Evolutionary conservation across 2,888 invertebrate genomes (phyloP).

Genomic region (Argyresthia albistria): DNA sequence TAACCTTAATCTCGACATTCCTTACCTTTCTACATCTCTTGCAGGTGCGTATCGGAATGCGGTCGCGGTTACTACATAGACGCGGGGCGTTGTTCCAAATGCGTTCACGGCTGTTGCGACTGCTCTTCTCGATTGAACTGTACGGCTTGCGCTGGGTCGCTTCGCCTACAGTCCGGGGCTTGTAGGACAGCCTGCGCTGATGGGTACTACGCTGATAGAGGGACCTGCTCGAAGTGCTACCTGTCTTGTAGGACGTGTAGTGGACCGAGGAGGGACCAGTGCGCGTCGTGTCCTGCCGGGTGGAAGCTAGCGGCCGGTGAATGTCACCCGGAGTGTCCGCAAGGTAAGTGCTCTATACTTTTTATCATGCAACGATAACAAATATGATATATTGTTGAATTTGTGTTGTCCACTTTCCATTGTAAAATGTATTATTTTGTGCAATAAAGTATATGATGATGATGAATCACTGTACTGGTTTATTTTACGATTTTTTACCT

Average conservation of each 20-base stretch:
- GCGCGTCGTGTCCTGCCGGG: slow-evolving; percentile 84
- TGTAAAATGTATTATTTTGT: no score
- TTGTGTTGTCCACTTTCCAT: no score
- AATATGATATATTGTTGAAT: no score
- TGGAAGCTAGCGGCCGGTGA: slow-evolving; percentile 89
- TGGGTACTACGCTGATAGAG: slow-evolving; percentile 87
- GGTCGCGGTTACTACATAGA: slow-evolving; percentile 82
- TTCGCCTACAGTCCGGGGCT: slow-evolving; percentile 86
- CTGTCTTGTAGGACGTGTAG: slow-evolving; percentile 88
- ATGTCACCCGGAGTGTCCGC: slow-evolving; percentile 89
- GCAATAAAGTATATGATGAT: no score
- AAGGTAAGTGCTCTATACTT: slow-evolving; percentile 48
- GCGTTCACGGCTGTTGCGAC: slow-evolving; percentile 83
- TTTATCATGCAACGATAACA: no score
- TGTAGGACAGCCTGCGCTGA: slow-evolving; percentile 85
- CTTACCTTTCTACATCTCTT: slow-evolving; percentile 12
- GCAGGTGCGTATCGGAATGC: slow-evolving; percentile 83
- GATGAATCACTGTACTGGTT: no score
- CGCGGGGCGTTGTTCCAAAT: slow-evolving; percentile 82
- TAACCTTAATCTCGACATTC: no score
- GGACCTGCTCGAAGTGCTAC: slow-evolving; percentile 87
- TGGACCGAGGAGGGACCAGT: slow-evolving; percentile 87
- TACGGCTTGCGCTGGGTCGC: slow-evolving; percentile 81
- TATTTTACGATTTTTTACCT: no score
- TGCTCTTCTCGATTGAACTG: slow-evolving; percentile 87